Evolutionary conservation across 2,113 vertebrate species (phyloP), one percentile per base, ranked within the genome.

Genomic region (Sander vitreus): DNA sequence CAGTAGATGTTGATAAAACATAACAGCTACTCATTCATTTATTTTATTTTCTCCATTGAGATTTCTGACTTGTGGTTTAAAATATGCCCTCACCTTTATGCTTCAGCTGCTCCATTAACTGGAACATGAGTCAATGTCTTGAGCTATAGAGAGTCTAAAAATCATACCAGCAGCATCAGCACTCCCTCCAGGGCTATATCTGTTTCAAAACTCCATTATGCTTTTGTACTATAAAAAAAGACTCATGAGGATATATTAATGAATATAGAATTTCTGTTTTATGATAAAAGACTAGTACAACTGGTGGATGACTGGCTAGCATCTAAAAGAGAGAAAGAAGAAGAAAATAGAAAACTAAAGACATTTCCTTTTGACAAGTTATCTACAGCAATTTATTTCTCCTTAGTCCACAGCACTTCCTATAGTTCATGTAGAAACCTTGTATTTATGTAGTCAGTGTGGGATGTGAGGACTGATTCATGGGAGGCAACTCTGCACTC

Each of bases 401-500:
- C 55, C 43, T 48, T 27, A 6, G 50, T 45, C 57, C 21, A 21
- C 43, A 48, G 57, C 21, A n/a, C 18, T 59, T 45, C 45, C 30
- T 27, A 15, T 21, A 59, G 45, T 15, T 63, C 30, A 6, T 19
- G 67, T 3, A 50, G 48, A 48, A 53, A 19, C 62, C 36, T 21
- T 66, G 51, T 1, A n/a, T 53, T 70, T 30, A n/a, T 74, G 58
- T 74, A 10, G 68, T 70, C 54, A 10, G 57, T 55, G 79, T 77
- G 65, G 57, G 78, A 65, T 43, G 58, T 27, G 78, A 62, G 57
- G 63, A 53, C 39, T 25, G 23, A 65, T 27, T 72, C 39, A 8
- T 36, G 62, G 74, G 62, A 80, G 62, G 76, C 54, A 67, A 71
- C 79, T 91, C 86, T 83, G 81, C 78, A 84, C 62, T 80, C 47